A percentile compares a stretch with the other conserved stretches of the same genome.
Conservation (phyloP, 2,797 vertebrate genomes). For the Poeciliopsis gracilis region DNA sequence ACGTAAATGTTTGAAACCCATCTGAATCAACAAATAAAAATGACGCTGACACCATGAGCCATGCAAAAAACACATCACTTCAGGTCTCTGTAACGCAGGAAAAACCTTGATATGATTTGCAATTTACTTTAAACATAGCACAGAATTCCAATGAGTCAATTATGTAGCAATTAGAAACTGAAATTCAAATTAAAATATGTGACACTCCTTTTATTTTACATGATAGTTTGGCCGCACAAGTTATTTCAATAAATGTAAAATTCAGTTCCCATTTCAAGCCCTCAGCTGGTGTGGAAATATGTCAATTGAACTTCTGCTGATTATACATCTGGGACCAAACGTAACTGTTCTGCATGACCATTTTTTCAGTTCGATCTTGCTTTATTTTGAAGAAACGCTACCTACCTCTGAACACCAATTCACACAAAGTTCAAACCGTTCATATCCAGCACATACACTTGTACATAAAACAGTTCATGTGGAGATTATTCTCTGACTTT, state of each 20-base stretch:
- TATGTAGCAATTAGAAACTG: neutral
- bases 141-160: neutral
- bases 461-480: neutral
- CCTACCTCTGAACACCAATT: neutral
- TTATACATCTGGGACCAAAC: neutral
- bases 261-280: neutral
- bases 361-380: no score
- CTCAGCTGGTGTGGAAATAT: neutral
- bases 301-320: neutral
- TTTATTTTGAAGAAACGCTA: neutral
- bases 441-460: neutral
- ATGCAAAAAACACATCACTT: neutral
- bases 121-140: neutral
- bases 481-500: slow-evolving; percentile 3
- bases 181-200: neutral
- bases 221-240: neutral
- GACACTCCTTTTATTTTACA: neutral
- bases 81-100: neutral
- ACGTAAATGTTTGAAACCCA: slow-evolving; percentile 3
- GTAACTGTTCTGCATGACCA: no score
- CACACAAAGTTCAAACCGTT: neutral
- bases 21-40: slow-evolving; percentile 4
- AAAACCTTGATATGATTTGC: neutral
- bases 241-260: neutral
- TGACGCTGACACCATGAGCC: neutral